phyloP scores from a whole-genome alignment of 2,113 vertebrate species.

The Alouatta palliata region DNA sequence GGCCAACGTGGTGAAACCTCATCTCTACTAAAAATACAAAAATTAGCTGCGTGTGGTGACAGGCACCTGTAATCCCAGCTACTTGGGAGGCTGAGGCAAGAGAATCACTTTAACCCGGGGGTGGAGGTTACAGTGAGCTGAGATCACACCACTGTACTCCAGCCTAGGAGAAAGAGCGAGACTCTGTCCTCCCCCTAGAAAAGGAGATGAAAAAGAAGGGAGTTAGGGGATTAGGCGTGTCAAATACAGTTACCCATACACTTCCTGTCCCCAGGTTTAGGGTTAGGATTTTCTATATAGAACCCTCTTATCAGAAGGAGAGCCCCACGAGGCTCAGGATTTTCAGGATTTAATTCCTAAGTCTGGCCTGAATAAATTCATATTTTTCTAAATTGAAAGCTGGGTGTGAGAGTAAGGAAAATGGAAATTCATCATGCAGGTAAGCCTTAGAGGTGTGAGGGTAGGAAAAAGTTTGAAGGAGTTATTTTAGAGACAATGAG shows the following conservation, averaged over 20 bases:
- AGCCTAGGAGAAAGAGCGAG: too few relatives aligned
- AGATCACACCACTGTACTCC: too few relatives aligned
- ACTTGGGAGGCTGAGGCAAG: too few relatives aligned
- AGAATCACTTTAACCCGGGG: too few relatives aligned
- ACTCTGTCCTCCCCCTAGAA: too few relatives aligned
- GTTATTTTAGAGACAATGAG: neutral
- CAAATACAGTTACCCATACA: neutral
- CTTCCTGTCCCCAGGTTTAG: neutral
- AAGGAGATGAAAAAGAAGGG: neutral
- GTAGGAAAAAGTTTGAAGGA: neutral
- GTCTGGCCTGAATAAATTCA: neutral
- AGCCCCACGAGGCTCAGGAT: neutral
- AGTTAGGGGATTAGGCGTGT: neutral
- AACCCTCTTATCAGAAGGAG: neutral
- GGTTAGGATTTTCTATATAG: neutral
- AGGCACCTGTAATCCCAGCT: too few relatives aligned
- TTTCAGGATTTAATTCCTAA: neutral
- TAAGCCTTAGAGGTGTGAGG: neutral
- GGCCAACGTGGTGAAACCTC: too few relatives aligned
- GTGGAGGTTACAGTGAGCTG: too few relatives aligned
- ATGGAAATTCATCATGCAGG: neutral
- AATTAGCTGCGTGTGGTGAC: too few relatives aligned
- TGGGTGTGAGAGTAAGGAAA: neutral
- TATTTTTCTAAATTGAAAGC: neutral
- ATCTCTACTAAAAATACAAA: too few relatives aligned